Evolutionary conservation across 1,140 invertebrate genomes (phyloP), one percentile per base, ranked within the genome.

Genomic region (Nymphalis io): DNA sequence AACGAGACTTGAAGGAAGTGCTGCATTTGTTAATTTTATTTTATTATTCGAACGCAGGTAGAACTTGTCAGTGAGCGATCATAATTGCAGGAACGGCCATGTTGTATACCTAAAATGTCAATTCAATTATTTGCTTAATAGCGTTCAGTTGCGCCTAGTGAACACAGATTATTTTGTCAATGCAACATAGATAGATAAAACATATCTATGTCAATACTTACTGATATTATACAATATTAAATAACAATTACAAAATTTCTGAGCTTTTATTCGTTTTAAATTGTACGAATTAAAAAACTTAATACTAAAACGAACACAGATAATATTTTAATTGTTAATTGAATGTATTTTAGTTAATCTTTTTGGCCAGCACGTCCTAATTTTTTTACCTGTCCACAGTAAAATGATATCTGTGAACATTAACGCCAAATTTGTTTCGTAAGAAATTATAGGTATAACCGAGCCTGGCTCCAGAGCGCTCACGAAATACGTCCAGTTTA

Each of bases 81-180:
- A 6, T 46, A 18, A n/a, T 16, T n/a, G 42, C 40, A 8, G 27
- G 5, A 33, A 33, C 27, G 27, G 27, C 27, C 27, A 33, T 33
- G 27, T 33, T 33, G 6, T 33, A 33, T 46, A 46, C n/a, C 42
- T 46, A 46, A 46, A 46, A n/a, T 46, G 42, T 16, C 42, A 46
- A 46, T 46, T n/a, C 15, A 46, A n/a, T n/a, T n/a, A 16, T 15
- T 46, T 46, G 15, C 42, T 46, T 18, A n/a, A 1, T 46, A 6
- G 13, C n/a, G 15, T 15, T 15, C 42, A 46, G 27, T 46, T 46
- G 15, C 42, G 42, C 15, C 15, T n/a, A 46, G 15, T 46, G 42
- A 46, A n/a, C n/a, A 46, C 42, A 46, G 42, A 46, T 46, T 46
- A 46, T 46, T n/a, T 46, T n/a, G 15, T 46, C 42, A 18, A 42